These are phyloP conservation scores for Parazoanthus atlanticus DNA, from an alignment of 92 coral and sea anemone genomes.

Conservation along the genomic window DNA sequence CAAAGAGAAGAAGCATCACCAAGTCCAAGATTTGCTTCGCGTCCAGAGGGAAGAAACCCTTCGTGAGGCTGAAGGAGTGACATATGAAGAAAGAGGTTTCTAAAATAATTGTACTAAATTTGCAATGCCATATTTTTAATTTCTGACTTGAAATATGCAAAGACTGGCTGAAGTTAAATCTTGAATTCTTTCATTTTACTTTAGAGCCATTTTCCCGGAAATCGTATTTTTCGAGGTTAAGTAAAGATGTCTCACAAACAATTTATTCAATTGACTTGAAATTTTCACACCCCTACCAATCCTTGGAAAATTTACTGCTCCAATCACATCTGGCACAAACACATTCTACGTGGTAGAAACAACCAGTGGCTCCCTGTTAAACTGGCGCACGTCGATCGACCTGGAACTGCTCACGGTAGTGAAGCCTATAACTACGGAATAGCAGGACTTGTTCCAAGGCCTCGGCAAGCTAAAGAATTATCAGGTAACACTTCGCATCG, in stretches of 20 bases:
- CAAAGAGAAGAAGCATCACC: neutral
- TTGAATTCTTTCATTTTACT: neutral
- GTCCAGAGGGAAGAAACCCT: conserved; percentile 38
- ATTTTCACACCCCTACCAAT: neutral
- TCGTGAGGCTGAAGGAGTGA: conserved; percentile 19
- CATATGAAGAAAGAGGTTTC: conserved; percentile 41
- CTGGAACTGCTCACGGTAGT: conserved; percentile 21
- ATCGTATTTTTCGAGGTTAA: neutral
- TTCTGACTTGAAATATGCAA: conserved; percentile 3
- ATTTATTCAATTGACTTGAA: conserved; percentile 11
- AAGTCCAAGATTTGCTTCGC: conserved; percentile 6
- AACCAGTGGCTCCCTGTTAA: conserved; percentile 36
- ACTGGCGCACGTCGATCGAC: neutral
- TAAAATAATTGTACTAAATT: neutral
- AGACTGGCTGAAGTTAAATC: neutral
- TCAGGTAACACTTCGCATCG: conserved; percentile 17
- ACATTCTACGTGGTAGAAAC: conserved; percentile 30
- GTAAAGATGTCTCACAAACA: conserved; percentile 21
- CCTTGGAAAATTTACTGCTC: conserved; percentile 18
- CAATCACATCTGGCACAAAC: neutral
- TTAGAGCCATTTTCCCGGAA: conserved; percentile 16
- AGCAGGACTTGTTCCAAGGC: neutral
- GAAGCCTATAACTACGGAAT: neutral
- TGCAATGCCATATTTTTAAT: neutral
- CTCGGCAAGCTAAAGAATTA: conserved; percentile 15